Conservation (phyloP, 2,797 vertebrate genomes). For the Hephaestus fuliginosus region DNA sequence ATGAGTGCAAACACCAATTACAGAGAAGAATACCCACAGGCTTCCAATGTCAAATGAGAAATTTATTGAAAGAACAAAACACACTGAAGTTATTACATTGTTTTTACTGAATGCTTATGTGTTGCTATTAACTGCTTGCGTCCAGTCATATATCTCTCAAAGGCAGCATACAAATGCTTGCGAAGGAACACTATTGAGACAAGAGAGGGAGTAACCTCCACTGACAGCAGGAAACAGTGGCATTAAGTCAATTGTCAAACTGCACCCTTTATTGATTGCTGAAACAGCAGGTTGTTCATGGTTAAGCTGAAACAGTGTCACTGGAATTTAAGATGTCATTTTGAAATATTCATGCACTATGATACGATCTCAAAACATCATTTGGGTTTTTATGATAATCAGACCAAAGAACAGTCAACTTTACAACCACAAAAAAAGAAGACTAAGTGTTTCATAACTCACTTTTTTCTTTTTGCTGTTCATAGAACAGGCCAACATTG, state of each 20-base stretch:
- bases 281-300: neutral
- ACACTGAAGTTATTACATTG: neutral
- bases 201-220: neutral
- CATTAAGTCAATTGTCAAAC: neutral
- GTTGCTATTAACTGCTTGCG: neutral
- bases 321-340: neutral
- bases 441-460: neutral
- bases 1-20: neutral
- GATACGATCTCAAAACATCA: slow-evolving; percentile 4
- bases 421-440: neutral
- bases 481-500: neutral
- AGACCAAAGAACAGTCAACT: slow-evolving; percentile 2
- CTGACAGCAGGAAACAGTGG: neutral
- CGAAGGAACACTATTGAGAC: neutral
- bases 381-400: neutral
- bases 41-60: neutral
- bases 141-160: neutral
- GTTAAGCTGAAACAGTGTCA: neutral
- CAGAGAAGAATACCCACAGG: no score
- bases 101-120: neutral
- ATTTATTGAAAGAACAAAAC: neutral
- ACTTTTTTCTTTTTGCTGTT: neutral
- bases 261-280: neutral
- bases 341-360: slow-evolving; percentile 18
- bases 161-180: neutral